phyloP scores from a whole-genome alignment of 1,140 invertebrate genomes.

The Holcopasites calliopsidis region DNA sequence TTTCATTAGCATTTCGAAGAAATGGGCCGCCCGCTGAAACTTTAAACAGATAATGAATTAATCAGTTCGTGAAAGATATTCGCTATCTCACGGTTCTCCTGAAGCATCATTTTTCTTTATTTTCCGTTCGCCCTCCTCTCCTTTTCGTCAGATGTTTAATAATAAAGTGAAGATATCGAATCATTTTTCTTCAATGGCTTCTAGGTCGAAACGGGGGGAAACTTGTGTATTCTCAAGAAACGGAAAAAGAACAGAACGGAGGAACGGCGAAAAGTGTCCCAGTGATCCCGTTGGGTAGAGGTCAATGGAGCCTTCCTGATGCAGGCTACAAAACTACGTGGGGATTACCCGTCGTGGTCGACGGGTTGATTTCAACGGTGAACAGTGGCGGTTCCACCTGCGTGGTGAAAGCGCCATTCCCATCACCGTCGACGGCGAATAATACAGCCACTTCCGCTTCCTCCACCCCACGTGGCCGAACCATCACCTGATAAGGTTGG shows the following conservation, averaged over 20 bases:
- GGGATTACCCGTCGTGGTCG: slow-evolving; percentile 58
- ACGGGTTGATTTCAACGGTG: slow-evolving; percentile 65
- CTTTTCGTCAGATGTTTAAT: neutral
- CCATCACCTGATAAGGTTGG: slow-evolving; percentile 75
- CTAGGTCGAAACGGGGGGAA: neutral
- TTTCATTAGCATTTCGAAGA: no score
- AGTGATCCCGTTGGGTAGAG: slow-evolving; percentile 37
- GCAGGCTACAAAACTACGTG: slow-evolving; percentile 61
- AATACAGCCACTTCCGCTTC: slow-evolving; percentile 67
- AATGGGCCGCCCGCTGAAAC: no score
- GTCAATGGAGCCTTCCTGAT: slow-evolving; percentile 69
- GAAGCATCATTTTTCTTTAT: no score
- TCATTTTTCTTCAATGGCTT: neutral
- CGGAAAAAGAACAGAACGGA: neutral
- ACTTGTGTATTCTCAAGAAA: neutral
- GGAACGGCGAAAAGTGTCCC: slow-evolving; percentile 9
- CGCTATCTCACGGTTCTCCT: no score
- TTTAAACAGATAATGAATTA: no score
- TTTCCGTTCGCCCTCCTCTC: neutral
- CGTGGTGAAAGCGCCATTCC: slow-evolving; percentile 52
- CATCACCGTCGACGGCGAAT: slow-evolving; percentile 49
- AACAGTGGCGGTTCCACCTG: slow-evolving; percentile 57
- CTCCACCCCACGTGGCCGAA: slow-evolving; percentile 76
- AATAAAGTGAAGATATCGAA: slow-evolving; percentile 33
- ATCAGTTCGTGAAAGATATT: no score